Evolutionary conservation across 2,888 invertebrate genomes (phyloP).

Genomic region (Taphrorychus bicolor): DNA sequence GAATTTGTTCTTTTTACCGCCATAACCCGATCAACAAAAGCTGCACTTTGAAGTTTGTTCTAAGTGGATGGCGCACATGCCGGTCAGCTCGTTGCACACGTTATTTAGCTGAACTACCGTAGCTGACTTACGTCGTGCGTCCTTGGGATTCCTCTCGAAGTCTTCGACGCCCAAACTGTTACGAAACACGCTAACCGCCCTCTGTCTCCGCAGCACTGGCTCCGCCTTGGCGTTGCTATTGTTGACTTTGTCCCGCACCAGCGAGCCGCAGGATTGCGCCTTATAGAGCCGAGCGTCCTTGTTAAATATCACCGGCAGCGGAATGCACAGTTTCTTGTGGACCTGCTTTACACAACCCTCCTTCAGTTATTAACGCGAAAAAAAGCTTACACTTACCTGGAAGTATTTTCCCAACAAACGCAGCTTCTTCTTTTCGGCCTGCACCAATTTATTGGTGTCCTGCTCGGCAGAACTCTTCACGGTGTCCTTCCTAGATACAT

Average conservation of each 20-base stretch:
- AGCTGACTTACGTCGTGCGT: conserved; percentile 45
- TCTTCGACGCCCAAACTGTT: conserved; percentile 58
- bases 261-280: conserved; percentile 69
- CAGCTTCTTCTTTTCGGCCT: conserved; percentile 62
- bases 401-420: conserved; percentile 72
- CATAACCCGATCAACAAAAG: conserved; percentile 60
- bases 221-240: conserved; percentile 60
- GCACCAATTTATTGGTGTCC: conserved; percentile 44
- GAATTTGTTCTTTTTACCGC: background rate
- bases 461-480: conserved; percentile 44
- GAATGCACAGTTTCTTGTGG: conserved; percentile 70
- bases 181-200: conserved; percentile 59
- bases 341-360: too few relatives aligned
- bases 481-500: conserved; percentile 48
- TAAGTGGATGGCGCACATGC: conserved; percentile 65
- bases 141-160: conserved; percentile 63
- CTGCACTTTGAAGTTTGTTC: conserved; percentile 66
- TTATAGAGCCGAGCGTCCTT: conserved; percentile 66
- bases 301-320: conserved; percentile 65
- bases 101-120: conserved; percentile 56
- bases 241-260: conserved; percentile 62
- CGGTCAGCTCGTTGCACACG: conserved; percentile 61
- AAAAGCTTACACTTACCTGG: conserved; percentile 57
- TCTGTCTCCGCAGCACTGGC: conserved; percentile 56
- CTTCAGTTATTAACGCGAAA: background rate